phyloP scores from a whole-genome alignment of 1,140 invertebrate genomes.

The Anastrepha obliqua region DNA sequence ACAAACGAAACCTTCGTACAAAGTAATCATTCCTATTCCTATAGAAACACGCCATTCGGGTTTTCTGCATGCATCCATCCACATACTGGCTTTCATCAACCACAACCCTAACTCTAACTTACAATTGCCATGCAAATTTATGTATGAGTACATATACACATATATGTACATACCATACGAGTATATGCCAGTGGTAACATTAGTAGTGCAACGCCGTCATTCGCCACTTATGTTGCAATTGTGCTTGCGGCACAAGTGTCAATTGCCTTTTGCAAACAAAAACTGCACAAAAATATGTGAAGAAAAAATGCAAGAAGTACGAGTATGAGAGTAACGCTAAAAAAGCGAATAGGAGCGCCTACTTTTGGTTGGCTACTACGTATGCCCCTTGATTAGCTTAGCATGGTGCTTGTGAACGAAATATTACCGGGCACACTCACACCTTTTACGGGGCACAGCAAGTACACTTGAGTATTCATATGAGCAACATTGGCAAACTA shows the following conservation, averaged over 20 bases:
- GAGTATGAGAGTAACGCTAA: neutral
- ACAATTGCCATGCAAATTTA: neutral
- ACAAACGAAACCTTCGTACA: neutral
- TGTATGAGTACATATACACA: neutral
- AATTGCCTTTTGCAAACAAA: slow-evolving; percentile 44
- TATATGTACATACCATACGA: no score
- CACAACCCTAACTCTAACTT: neutral
- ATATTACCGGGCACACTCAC: neutral
- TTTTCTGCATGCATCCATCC: neutral
- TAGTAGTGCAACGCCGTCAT: neutral
- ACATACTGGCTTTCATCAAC: neutral
- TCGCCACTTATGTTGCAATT: slow-evolving; percentile 41
- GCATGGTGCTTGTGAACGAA: neutral
- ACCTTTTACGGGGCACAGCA: neutral
- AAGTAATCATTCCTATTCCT: neutral
- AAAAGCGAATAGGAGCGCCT: neutral
- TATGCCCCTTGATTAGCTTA: slow-evolving; percentile 23
- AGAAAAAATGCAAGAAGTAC: neutral
- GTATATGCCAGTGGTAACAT: neutral
- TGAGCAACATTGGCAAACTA: neutral
- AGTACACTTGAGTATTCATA: slow-evolving; percentile 28
- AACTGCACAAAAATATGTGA: neutral
- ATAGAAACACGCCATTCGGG: neutral
- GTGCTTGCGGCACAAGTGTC: slow-evolving; percentile 38
- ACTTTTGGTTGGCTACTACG: slow-evolving; percentile 24